These are phyloP conservation scores for Aplysina aerophoba DNA, from an alignment of 37 sponge, comb jelly and placozoan genomes.

Conservation along the genomic window DNA sequence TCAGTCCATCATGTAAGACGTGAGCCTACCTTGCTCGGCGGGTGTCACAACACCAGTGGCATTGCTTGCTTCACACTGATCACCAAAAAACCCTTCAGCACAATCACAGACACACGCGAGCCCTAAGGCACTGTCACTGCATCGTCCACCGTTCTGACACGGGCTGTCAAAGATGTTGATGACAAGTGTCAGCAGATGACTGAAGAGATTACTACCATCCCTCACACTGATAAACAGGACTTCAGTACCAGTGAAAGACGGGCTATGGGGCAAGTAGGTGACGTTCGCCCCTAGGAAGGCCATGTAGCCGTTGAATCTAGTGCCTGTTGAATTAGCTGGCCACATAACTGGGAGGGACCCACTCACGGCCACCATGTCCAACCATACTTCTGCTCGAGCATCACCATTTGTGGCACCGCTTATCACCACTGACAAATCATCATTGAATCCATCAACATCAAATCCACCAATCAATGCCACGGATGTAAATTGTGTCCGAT, in stretches of 20 bases:
- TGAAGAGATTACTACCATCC: conserved; percentile 27
- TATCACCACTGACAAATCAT: conserved; percentile 45
- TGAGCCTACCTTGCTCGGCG: too few relatives aligned
- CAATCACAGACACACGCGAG: conserved; percentile 74
- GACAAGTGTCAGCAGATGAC: conserved; percentile 10
- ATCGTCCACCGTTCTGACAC: conserved; percentile 79
- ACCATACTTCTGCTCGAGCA: conserved; percentile 34
- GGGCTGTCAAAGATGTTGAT: conserved; percentile 60
- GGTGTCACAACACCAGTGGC: not conserved
- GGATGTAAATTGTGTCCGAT: conserved; percentile 31
- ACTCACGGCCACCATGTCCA: conserved; percentile 52
- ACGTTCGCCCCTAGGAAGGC: conserved; percentile 70
- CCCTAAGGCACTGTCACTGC: conserved; percentile 60
- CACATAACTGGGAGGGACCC: conserved; percentile 61
- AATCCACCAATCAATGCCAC: conserved; percentile 61
- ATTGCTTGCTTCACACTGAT: conserved; percentile 55
- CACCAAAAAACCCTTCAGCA: conserved; percentile 59
- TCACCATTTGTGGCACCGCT: conserved; percentile 20
- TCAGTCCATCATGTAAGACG: too few relatives aligned
- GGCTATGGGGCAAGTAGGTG: conserved; percentile 59
- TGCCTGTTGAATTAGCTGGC: not conserved
- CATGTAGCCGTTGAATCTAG: conserved; percentile 44
- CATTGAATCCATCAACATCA: conserved; percentile 74
- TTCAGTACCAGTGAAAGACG: conserved; percentile 51
- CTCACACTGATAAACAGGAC: conserved; percentile 35